A percentile compares a stretch with the other conserved stretches of the same genome.
These are phyloP conservation scores for Columbina picui DNA, from an alignment of 2,113 vertebrate species.

Conservation along the genomic window DNA sequence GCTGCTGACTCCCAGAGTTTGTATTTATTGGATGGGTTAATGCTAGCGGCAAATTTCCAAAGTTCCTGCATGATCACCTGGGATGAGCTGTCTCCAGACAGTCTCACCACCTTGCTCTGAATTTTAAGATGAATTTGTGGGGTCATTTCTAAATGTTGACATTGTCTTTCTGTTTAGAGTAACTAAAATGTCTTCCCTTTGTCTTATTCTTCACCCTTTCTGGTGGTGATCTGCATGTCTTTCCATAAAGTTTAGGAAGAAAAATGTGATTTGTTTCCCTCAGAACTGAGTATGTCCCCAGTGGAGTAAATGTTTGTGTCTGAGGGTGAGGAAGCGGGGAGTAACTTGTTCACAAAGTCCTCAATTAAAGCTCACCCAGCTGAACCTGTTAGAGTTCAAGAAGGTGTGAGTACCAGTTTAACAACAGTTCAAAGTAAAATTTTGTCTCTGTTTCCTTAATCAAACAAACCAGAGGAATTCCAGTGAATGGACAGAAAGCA, in stretches of 20 bases:
- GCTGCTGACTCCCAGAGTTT: neutral
- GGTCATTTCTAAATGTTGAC: neutral
- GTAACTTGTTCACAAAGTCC: neutral
- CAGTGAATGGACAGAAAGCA: neutral
- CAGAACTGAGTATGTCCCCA: neutral
- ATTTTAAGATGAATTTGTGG: neutral
- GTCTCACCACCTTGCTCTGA: neutral
- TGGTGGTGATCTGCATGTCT: neutral
- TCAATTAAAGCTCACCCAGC: neutral
- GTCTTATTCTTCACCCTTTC: neutral
- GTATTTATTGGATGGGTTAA: neutral
- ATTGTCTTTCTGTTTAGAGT: neutral
- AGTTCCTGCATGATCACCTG: accelerated
- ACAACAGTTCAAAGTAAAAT: neutral
- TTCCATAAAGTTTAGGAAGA: neutral
- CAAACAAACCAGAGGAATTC: neutral
- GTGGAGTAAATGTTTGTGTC: neutral
- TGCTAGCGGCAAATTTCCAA: neutral
- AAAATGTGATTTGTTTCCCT: neutral
- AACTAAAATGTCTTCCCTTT: neutral
- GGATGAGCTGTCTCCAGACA: neutral
- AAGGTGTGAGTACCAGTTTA: neutral
- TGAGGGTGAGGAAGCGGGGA: neutral
- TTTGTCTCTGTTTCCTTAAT: neutral
- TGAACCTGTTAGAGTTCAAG: neutral